A percentile compares a stretch with the other conserved stretches of the same genome.
phyloP scores from a whole-genome alignment of 1,140 invertebrate genomes.

The Marisa cornuarietis region DNA sequence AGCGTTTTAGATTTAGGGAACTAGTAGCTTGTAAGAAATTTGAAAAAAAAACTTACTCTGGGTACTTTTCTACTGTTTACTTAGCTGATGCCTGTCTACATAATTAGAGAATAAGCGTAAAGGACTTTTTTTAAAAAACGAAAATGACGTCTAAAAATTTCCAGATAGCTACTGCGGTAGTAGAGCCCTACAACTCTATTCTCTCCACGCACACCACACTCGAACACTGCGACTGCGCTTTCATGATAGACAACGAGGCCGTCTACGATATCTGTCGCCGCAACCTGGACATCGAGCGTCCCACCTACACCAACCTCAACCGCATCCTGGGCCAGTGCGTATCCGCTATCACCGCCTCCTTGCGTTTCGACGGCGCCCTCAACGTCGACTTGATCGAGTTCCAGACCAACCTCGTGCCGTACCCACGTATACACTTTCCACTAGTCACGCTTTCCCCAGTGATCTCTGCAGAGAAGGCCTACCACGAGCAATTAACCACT shows the following conservation, averaged over 20 bases:
- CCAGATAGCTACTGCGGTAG: constrained; percentile 64
- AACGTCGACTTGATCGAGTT: constrained; percentile 87
- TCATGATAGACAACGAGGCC: constrained; percentile 84
- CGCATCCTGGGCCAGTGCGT: constrained; percentile 65
- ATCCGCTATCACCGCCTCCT: constrained; percentile 70
- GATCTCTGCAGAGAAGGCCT: constrained; percentile 63
- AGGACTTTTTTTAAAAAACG: not conserved
- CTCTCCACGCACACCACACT: constrained; percentile 67
- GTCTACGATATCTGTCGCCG: constrained; percentile 91
- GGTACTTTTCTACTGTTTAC: not conserved
- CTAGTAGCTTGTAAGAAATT: not conserved
- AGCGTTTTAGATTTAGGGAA: too few species aligned
- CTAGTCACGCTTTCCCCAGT: constrained; percentile 62
- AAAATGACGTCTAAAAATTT: not conserved
- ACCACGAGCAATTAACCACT: constrained; percentile 69
- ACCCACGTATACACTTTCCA: constrained; percentile 65
- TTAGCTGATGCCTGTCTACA: not conserved
- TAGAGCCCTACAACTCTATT: constrained; percentile 68
- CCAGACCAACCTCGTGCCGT: constrained; percentile 69
- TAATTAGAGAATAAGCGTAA: constrained; percentile 7
- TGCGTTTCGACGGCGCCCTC: constrained; percentile 86
- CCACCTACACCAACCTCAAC: constrained; percentile 54
- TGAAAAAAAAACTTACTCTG: not conserved
- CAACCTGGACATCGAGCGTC: constrained; percentile 79
- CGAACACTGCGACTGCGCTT: constrained; percentile 66